These are phyloP conservation scores for Muschampia plurimacula DNA, from an alignment of 2,888 invertebrate species.

Conservation along the genomic window DNA sequence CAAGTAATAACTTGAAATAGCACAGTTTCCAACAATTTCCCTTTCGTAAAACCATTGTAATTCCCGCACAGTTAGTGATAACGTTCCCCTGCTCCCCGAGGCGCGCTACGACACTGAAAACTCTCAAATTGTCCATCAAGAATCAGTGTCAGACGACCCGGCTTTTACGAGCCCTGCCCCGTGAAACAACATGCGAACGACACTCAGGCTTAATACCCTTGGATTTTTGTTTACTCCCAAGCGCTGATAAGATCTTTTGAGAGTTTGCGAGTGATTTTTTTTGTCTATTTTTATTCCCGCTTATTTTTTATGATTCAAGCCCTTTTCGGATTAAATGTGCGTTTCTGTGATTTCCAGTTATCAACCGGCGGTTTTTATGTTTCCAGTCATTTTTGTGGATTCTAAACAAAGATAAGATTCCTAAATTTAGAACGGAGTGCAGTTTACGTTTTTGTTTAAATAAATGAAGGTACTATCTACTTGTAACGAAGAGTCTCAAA, in stretches of 20 bases:
- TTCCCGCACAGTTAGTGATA: conserved; percentile 31
- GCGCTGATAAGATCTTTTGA: conserved; percentile 47
- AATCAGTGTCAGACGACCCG: conserved; percentile 71
- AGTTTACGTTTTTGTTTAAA: too few species aligned
- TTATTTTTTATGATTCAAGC: conserved; percentile 38
- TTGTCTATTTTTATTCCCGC: conserved; percentile 21
- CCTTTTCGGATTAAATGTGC: conserved; percentile 4
- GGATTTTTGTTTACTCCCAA: conserved; percentile 66
- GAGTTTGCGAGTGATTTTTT: conserved; percentile 38
- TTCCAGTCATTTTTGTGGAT: background rate
- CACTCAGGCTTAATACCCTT: conserved; percentile 68
- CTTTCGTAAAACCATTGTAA: conserved; percentile 35
- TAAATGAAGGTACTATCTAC: too few species aligned
- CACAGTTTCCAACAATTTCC: conserved; percentile 35
- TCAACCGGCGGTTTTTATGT: background rate
- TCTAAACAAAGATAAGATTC: background rate
- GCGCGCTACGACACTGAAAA: conserved; percentile 61
- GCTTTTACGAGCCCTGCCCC: conserved; percentile 71
- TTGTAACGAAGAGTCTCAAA: too few species aligned
- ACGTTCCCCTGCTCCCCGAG: conserved; percentile 37
- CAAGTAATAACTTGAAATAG: conserved; percentile 30
- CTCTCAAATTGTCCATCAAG: conserved; percentile 84
- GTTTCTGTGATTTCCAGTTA: background rate
- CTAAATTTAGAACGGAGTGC: background rate
- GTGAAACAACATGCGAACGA: conserved; percentile 79